Conservation (phyloP, 1,140 invertebrate species). For the Neoseiulus cucumeris region DNA sequence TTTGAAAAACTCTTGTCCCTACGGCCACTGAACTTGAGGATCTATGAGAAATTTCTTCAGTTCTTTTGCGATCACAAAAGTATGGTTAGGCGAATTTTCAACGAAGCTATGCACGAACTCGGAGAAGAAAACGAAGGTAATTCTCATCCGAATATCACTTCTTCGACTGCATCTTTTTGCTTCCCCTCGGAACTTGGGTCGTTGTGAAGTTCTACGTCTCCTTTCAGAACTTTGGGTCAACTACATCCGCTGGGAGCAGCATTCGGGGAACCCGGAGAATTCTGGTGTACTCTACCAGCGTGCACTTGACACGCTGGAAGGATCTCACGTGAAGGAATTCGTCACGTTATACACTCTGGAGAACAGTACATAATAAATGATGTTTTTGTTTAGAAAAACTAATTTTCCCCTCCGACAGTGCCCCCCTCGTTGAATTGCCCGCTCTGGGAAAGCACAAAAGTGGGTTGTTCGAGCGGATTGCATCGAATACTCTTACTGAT, state of each 20-base stretch:
- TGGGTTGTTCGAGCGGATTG: too few relatives aligned
- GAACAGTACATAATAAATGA: background rate
- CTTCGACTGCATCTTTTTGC: too few relatives aligned
- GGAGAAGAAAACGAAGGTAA: background rate
- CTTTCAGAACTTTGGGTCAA: background rate
- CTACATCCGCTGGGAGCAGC: conserved; percentile 1
- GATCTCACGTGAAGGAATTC: background rate
- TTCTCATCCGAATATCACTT: too few relatives aligned
- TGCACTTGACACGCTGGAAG: background rate
- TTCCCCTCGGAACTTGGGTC: too few relatives aligned
- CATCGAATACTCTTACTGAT: too few relatives aligned
- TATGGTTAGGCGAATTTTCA: background rate
- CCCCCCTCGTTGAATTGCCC: too few relatives aligned
- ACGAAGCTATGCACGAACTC: background rate
- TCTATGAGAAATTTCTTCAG: background rate
- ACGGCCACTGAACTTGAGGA: background rate
- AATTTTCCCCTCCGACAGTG: too few relatives aligned
- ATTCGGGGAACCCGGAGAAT: background rate
- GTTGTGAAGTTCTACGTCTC: background rate
- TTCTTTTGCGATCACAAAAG: background rate
- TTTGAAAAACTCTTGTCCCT: background rate
- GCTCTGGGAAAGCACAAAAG: too few relatives aligned
- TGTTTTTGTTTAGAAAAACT: too few relatives aligned
- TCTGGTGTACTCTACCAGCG: background rate
- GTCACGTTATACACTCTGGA: background rate